Conservation (phyloP, 2,797 vertebrate genomes). For the Esox lucius region DNA sequence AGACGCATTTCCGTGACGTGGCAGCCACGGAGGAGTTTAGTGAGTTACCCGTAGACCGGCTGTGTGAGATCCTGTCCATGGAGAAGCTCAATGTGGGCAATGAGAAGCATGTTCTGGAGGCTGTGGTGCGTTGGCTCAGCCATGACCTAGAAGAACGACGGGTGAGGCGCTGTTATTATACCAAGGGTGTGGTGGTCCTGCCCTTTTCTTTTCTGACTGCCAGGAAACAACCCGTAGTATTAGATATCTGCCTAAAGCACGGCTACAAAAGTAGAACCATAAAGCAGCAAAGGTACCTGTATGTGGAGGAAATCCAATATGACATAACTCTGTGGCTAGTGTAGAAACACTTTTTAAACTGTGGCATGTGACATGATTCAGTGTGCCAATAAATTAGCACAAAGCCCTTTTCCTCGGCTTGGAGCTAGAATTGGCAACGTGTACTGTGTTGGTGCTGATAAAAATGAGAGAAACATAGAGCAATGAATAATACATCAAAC, state of each 20-base stretch:
- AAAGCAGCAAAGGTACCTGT: background rate
- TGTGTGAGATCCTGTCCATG: slow-evolving; percentile 90
- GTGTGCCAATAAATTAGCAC: no score
- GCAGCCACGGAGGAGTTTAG: slow-evolving; percentile 90
- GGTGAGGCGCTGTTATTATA: slow-evolving; percentile 66
- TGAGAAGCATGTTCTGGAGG: slow-evolving; percentile 93
- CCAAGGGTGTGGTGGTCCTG: background rate
- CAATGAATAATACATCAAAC: no score
- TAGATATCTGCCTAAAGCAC: background rate
- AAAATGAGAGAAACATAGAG: no score
- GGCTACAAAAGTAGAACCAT: background rate
- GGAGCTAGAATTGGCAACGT: no score
- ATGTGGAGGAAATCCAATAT: no score
- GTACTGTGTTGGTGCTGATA: no score
- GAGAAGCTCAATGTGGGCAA: slow-evolving; percentile 98
- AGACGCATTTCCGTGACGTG: slow-evolving; percentile 96
- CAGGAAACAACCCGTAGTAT: background rate
- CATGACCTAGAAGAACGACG: slow-evolving; percentile 88
- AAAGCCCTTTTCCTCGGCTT: no score
- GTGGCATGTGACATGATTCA: no score
- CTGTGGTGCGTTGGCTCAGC: slow-evolving; percentile 90
- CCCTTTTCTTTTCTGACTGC: background rate
- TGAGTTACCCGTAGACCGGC: slow-evolving; percentile 85
- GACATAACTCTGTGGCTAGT: no score
- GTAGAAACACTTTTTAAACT: no score